A percentile compares a stretch with the other conserved stretches of the same genome.
Conservation (phyloP, 2,113 vertebrate species). For the Potamarius usumacintae region DNA sequence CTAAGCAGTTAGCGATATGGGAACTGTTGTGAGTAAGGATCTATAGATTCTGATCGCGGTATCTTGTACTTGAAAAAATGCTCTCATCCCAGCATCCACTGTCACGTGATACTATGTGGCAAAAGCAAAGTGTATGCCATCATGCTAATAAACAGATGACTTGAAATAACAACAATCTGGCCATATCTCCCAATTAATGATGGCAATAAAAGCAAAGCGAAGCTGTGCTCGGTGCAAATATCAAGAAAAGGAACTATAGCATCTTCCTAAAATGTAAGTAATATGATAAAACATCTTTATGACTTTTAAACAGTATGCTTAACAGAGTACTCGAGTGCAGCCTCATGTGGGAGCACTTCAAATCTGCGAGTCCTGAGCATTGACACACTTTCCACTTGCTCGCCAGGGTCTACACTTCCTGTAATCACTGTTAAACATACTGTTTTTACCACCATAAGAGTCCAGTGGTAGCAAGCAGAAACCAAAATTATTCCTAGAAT, state of each 20-base stretch:
- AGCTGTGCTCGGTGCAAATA: not conserved
- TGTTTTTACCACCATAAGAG: not conserved
- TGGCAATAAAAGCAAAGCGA: conserved; percentile 9
- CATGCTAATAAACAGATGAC: not conserved
- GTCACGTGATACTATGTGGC: not conserved
- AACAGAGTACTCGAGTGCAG: not conserved
- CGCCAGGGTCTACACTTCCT: not conserved
- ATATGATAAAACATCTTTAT: not conserved
- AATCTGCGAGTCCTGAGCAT: not conserved
- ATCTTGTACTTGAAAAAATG: not conserved
- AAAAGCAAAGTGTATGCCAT: not conserved
- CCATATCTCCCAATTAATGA: not conserved
- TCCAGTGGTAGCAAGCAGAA: not conserved
- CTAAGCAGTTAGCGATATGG: not conserved
- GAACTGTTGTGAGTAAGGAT: not conserved
- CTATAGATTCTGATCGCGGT: not conserved
- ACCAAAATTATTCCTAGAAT: not conserved
- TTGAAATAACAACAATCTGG: not conserved
- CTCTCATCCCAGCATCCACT: not conserved
- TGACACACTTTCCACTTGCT: not conserved
- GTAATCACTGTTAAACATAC: not conserved
- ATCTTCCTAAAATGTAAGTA: not conserved
- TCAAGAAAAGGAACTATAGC: not conserved
- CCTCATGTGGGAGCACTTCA: not conserved
- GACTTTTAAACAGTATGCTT: not conserved